Evolutionary conservation across 2,888 invertebrate species (phyloP).

Genomic region (Beris morrisii): DNA sequence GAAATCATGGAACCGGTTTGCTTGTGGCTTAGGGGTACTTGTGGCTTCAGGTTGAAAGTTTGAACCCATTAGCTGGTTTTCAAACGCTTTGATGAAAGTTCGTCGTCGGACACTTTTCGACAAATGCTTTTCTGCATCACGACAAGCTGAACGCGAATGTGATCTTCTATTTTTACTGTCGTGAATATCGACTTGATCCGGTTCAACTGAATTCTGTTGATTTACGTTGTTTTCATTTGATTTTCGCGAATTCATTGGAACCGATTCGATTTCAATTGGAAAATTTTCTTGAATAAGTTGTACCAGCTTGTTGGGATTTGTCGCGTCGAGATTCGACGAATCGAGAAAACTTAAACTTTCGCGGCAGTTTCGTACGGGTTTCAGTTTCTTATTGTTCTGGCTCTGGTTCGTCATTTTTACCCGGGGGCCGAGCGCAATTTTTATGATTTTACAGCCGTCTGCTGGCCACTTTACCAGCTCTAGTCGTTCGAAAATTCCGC

Average conservation of each 20-base stretch:
- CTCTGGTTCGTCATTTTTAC: too few relatives aligned
- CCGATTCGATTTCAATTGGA: constrained; percentile 15
- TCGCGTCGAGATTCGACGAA: neutral
- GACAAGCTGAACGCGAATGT: neutral
- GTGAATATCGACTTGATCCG: neutral
- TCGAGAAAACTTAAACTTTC: constrained; percentile 7
- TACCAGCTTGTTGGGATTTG: too few relatives aligned
- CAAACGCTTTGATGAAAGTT: constrained; percentile 7
- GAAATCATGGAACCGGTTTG: neutral
- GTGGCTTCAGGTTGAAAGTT: neutral
- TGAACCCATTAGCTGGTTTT: neutral
- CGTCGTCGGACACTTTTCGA: constrained; percentile 10
- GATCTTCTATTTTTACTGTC: too few relatives aligned
- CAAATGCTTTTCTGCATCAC: neutral
- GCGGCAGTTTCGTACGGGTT: neutral
- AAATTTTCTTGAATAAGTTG: too few relatives aligned
- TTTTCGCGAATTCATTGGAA: too few relatives aligned
- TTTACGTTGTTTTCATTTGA: too few relatives aligned
- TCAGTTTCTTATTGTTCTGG: neutral
- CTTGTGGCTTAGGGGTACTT: constrained; percentile 5
- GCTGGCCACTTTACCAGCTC: too few relatives aligned
- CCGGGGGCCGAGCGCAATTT: too few relatives aligned
- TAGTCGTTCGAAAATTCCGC: too few relatives aligned
- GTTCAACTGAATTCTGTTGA: neutral
- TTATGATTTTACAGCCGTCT: too few relatives aligned